These are phyloP conservation scores for Stegastes partitus DNA, from an alignment of 2,113 vertebrate genomes.

Conservation along the genomic window DNA sequence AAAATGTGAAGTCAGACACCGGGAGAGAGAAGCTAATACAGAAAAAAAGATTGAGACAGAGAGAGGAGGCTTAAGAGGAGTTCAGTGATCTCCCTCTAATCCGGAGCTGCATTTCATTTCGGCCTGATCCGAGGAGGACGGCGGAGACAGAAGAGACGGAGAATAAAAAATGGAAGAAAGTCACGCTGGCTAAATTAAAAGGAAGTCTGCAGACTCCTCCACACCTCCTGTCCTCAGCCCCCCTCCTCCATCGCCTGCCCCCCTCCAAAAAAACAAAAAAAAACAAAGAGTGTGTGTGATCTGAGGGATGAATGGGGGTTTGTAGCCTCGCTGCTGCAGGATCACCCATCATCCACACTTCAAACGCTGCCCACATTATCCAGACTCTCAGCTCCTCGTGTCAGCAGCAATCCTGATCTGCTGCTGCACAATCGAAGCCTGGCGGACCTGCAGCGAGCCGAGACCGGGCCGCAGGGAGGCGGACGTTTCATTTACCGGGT, in stretches of 20 bases:
- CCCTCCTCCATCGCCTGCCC: not conserved
- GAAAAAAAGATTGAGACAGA: not conserved
- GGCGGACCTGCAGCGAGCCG: slow-evolving; percentile 14
- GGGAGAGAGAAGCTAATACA: not conserved
- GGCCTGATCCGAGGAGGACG: slow-evolving; percentile 27
- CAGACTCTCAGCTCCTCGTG: slow-evolving; percentile 50
- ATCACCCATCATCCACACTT: slow-evolving; percentile 67
- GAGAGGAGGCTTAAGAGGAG: slow-evolving; percentile 27
- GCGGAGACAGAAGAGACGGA: slow-evolving; percentile 5
- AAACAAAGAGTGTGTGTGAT: slow-evolving; percentile 49
- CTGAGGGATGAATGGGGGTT: slow-evolving; percentile 56
- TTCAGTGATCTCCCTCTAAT: slow-evolving; percentile 62
- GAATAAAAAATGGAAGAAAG: slow-evolving; percentile 12
- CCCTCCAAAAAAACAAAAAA: slow-evolving; percentile 40
- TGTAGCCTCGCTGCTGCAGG: slow-evolving; percentile 51
- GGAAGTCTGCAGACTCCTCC: slow-evolving; percentile 44
- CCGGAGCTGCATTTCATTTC: slow-evolving; percentile 42
- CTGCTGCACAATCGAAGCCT: slow-evolving; percentile 10
- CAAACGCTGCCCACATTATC: slow-evolving; percentile 59
- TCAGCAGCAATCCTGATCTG: slow-evolving; percentile 60
- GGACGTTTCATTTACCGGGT: slow-evolving; percentile 31
- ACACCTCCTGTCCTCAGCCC: slow-evolving; percentile 24
- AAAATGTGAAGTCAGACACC: not conserved
- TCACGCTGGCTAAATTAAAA: slow-evolving; percentile 52
- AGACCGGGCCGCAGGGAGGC: not conserved